Evolutionary conservation across 2,888 invertebrate species (phyloP).

Genomic region (Melinaea marsaeus): DNA sequence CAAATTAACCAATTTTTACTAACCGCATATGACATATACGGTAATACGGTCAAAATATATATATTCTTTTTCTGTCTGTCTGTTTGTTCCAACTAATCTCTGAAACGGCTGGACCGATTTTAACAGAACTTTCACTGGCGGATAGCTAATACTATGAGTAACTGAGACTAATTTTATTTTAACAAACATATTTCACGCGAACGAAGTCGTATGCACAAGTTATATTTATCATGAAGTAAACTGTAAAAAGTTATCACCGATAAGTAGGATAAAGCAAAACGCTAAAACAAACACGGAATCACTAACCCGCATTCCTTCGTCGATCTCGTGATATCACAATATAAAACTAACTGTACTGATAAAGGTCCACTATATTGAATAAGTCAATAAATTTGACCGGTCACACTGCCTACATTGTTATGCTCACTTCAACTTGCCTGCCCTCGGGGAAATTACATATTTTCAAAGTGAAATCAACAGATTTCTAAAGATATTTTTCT

Average conservation of each 20-base stretch:
- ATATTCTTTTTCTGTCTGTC: too few relatives aligned
- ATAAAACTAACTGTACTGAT: conserved; percentile 69
- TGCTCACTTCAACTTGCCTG: conserved; percentile 21
- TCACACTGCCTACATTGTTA: conserved; percentile 39
- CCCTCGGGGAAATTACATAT: not conserved
- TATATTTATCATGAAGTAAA: conserved; percentile 31
- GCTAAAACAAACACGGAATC: conserved; percentile 63
- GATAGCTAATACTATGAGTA: too few relatives aligned
- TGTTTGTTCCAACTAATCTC: too few relatives aligned
- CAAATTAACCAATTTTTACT: too few relatives aligned
- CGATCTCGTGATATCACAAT: conserved; percentile 73
- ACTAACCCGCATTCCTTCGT: conserved; percentile 42
- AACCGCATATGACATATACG: too few relatives aligned
- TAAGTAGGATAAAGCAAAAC: conserved; percentile 66
- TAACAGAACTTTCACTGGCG: too few relatives aligned
- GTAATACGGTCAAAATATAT: too few relatives aligned
- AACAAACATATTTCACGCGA: too few relatives aligned
- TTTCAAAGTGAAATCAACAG: not conserved
- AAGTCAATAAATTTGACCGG: conserved; percentile 61
- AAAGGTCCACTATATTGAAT: conserved; percentile 51
- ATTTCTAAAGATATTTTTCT: not conserved
- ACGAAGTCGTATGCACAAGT: too few relatives aligned
- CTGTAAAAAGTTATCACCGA: conserved; percentile 63
- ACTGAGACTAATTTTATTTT: too few relatives aligned
- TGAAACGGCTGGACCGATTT: too few relatives aligned